These are phyloP conservation scores for Phrynocephalus guinanensis DNA, from an alignment of 2,797 vertebrate genomes.

Conservation along the genomic window DNA sequence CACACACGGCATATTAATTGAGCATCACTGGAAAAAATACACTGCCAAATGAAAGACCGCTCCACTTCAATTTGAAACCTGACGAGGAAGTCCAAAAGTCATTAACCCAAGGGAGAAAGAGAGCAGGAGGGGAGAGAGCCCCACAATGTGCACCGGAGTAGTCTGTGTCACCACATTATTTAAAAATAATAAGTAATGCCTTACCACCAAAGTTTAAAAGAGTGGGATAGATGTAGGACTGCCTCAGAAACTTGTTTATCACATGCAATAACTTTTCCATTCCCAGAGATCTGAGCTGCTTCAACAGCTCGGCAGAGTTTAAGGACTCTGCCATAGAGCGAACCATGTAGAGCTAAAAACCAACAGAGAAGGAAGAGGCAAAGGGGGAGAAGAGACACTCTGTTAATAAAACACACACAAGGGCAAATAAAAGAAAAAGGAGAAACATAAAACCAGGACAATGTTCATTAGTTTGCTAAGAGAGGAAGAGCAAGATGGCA, in stretches of 20 bases:
- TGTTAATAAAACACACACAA: conserved; percentile 74
- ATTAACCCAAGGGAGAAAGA: conserved; percentile 44
- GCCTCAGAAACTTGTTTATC: conserved; percentile 87
- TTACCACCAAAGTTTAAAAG: conserved; percentile 87
- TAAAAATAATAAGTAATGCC: conserved; percentile 76
- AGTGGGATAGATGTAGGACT: conserved; percentile 85
- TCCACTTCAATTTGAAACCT: conserved; percentile 63
- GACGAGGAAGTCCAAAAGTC: conserved; percentile 54
- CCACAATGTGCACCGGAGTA: conserved; percentile 62
- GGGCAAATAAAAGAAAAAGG: conserved; percentile 67
- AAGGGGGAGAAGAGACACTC: conserved; percentile 70
- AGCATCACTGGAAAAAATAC: conserved; percentile 52
- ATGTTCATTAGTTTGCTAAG: conserved; percentile 74
- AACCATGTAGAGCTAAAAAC: conserved; percentile 86
- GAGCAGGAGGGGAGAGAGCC: conserved; percentile 50
- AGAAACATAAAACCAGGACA: conserved; percentile 65
- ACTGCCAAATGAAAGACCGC: conserved; percentile 65
- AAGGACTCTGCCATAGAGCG: conserved; percentile 86
- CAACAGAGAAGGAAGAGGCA: conserved; percentile 79
- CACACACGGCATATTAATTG: conserved; percentile 79
- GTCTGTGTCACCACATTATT: conserved; percentile 61
- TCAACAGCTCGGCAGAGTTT: conserved; percentile 83
- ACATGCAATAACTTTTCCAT: conserved; percentile 86
- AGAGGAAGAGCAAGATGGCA: conserved; percentile 49
- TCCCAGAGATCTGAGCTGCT: conserved; percentile 86